A percentile compares a stretch with the other conserved stretches of the same genome.
These are phyloP conservation scores for Pogonomyrmex barbatus DNA, from an alignment of 1,140 invertebrate genomes.

Conservation along the genomic window DNA sequence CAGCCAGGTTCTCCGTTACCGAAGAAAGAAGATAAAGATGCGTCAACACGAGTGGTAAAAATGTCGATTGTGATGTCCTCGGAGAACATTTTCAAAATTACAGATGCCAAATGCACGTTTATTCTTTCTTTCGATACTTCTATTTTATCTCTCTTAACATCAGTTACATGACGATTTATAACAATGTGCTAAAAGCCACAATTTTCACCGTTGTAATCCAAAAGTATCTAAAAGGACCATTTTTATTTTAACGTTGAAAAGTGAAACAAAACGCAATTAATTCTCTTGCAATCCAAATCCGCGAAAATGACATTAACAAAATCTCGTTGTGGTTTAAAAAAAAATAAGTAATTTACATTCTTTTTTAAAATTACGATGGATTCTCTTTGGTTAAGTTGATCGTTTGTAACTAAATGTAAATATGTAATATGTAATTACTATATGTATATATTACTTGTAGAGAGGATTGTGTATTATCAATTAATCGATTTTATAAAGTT, in stretches of 20 bases:
- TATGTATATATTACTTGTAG: neutral
- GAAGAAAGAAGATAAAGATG: slow-evolving; percentile 8
- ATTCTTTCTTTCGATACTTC: neutral
- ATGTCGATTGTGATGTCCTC: neutral
- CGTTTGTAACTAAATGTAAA: neutral
- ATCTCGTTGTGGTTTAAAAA: neutral
- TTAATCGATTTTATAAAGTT: slow-evolving; percentile 5
- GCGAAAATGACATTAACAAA: neutral
- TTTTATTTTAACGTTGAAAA: neutral
- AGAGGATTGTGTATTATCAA: neutral
- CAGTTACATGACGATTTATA: slow-evolving; percentile 16
- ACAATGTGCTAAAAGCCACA: neutral
- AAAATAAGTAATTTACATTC: neutral
- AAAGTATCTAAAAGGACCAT: neutral
- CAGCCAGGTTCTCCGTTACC: slow-evolving; percentile 13
- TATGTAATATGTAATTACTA: neutral
- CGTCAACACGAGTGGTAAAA: neutral
- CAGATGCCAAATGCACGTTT: neutral
- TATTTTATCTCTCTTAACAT: neutral
- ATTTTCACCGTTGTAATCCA: neutral
- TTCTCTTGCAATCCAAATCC: neutral
- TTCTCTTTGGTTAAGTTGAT: neutral
- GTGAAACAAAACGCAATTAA: neutral
- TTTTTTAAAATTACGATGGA: neutral
- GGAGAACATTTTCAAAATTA: slow-evolving; percentile 9